Base-by-base conservation (phyloP, 2,888 invertebrate species). In the Protonemura montana region DNA sequence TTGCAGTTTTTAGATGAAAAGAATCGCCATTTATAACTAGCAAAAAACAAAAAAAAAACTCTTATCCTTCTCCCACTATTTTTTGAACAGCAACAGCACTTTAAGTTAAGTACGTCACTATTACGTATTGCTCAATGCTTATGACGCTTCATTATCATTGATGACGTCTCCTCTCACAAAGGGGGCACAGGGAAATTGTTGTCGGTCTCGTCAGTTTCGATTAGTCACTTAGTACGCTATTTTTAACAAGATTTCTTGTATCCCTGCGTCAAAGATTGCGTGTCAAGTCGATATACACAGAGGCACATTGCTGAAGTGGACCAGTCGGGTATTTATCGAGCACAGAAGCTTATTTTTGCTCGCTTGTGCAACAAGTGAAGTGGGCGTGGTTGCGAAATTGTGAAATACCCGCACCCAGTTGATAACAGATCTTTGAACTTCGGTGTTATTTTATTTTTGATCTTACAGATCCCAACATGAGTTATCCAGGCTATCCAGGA, bases 391-490 rank as follows among this genome's bases (percentile, higher is more conserved):
- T 35, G 3, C 5, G 35, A 6, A 6, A 30, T 26, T 1, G 26
- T 78, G 81, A 13, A 35, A 82, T 76, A 26, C 2, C 80, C 80
- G 28, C 77, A 42, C 82, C 26, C 59, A 2, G 59, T 59, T 59
- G 59, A 13, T 7, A 59, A 21, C 59, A 80, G 10, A 81, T 29
- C 35, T 3, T 35, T 35, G 35, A 35, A 35, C 35, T 35, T 10
- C 5, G 35, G 10, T 3, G 35, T 35, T 0, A 41, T 86, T 88
- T 89, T 86, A 85, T 87, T 89, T 80, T 42, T 82, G 85, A 26
- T 42, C 3, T 86, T n/a, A 59, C 42, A 86, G 81, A 85, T 80
- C 76, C 85, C 25, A 89, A 88, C 86, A 91, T 91, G 91, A 91
- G 90, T 88, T 91, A 91, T 88, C 90, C 90, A 29, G 86, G 87